A percentile compares a stretch with the other conserved stretches of the same genome.
Evolutionary conservation across 2,797 vertebrate genomes (phyloP).

Genomic region (Paratrypauchen microcephalus): DNA sequence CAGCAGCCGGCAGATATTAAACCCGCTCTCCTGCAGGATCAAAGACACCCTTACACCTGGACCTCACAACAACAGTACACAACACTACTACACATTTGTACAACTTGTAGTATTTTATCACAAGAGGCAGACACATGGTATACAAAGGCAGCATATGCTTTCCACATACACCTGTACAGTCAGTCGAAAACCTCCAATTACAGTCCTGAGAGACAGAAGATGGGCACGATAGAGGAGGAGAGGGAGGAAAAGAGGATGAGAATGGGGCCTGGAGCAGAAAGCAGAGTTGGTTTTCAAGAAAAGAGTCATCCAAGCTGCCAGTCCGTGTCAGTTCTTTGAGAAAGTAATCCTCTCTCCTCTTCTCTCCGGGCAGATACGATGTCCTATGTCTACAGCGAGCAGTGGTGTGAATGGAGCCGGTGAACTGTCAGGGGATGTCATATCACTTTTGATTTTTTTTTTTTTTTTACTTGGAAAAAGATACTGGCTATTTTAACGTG

Average conservation of each 20-base stretch:
- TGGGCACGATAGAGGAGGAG: slow-evolving; percentile 53
- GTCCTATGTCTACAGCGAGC: slow-evolving; percentile 59
- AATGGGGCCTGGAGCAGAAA: slow-evolving; percentile 57
- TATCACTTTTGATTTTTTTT: slow-evolving; percentile 65
- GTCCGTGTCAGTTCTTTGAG: slow-evolving; percentile 72
- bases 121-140: slow-evolving; percentile 12
- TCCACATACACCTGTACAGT: slow-evolving; percentile 40
- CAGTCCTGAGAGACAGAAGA: slow-evolving; percentile 62
- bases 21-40: slow-evolving; percentile 58
- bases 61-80: slow-evolving; percentile 21
- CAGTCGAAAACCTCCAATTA: slow-evolving; percentile 66
- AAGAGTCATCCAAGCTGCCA: slow-evolving; percentile 72
- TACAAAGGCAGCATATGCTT: slow-evolving; percentile 25
- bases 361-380: slow-evolving; percentile 62
- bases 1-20: slow-evolving; percentile 52
- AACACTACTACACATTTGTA: slow-evolving; percentile 29
- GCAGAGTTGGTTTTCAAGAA: slow-evolving; percentile 66
- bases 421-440: slow-evolving; percentile 68
- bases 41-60: slow-evolving; percentile 45
- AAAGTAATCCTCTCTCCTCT: slow-evolving; percentile 66
- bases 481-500: too few relatives aligned
- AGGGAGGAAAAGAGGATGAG: slow-evolving; percentile 56
- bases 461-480: background rate
- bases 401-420: slow-evolving; percentile 73
- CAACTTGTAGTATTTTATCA: background rate